phyloP scores from a whole-genome alignment of 2,797 vertebrate species.

The Neostethus bicornis region DNA sequence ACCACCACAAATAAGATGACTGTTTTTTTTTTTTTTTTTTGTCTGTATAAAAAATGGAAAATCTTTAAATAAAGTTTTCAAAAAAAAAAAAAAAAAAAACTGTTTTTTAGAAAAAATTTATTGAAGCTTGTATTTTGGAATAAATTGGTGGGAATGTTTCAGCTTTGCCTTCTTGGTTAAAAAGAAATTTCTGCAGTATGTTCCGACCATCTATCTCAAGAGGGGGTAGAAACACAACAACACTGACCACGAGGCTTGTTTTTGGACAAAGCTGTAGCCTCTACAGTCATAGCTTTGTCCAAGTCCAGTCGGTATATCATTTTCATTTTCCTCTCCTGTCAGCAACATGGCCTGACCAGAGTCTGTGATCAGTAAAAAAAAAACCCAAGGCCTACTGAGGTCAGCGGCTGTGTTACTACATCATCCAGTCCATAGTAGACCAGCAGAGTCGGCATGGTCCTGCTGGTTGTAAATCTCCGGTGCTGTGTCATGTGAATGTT shows the following conservation, averaged over 20 bases:
- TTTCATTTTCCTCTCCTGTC: slow-evolving; percentile 51
- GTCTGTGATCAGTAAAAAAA: slow-evolving; percentile 45
- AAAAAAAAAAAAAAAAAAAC: too few relatives aligned
- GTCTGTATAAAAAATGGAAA: too few relatives aligned
- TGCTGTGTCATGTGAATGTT: slow-evolving; percentile 76
- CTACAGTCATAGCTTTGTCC: slow-evolving; percentile 19
- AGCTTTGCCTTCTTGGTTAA: slow-evolving; percentile 2
- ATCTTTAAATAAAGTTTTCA: too few relatives aligned
- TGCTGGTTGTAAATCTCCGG: slow-evolving; percentile 73
- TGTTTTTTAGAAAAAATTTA: slow-evolving; percentile 1
- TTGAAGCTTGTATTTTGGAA: slow-evolving; percentile 4
- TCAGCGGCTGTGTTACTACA: slow-evolving; percentile 62
- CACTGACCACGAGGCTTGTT: slow-evolving; percentile 22
- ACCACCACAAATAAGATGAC: too few relatives aligned
- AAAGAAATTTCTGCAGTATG: slow-evolving; percentile 8
- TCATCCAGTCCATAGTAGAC: slow-evolving; percentile 44
- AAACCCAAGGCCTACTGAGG: slow-evolving; percentile 57
- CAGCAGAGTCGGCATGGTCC: slow-evolving; percentile 51
- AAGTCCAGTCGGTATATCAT: slow-evolving; percentile 41
- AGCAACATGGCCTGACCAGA: slow-evolving; percentile 45
- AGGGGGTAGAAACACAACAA: slow-evolving; percentile 4
- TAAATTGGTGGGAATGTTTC: background rate
- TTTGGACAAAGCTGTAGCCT: slow-evolving; percentile 29
- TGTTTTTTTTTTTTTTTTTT: too few relatives aligned
- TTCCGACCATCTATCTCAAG: slow-evolving; percentile 4